Base-by-base conservation (phyloP, 2,113 vertebrate genomes). In the Pangasianodon hypophthalmus region DNA sequence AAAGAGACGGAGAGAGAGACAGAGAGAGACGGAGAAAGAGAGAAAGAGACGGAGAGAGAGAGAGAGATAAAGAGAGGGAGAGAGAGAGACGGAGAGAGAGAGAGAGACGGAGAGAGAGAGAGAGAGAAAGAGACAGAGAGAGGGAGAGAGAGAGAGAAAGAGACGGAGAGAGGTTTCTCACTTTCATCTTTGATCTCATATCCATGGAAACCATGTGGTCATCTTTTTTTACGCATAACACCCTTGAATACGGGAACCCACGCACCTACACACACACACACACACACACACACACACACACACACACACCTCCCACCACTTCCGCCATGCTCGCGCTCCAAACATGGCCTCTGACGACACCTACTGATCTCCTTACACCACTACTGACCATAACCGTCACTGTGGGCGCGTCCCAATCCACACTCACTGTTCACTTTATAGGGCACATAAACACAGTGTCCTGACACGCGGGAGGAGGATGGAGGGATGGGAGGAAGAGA, bases 201-300 rank as follows among this genome's bases (percentile, higher is more conserved):
- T 92, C 93, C 92, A 93, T 94, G 90, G 91, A 89, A 91, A 88
- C 87, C 46, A 60, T 75, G 75, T 86, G 85, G 75, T 87, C 48
- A 67, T 85, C 81, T 85, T 48, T 85, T 48, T 84, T 64, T 84
- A 75, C 48, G 11, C 69, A 90, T 48, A 75, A 24, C 88, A 29
- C 32, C 62, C n/a, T 71, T 85, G 32, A 88, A 88, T 41, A 91
- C n/a, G 52, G 62, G 52, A 84, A 73, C 26, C 64, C 29, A 82
- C 62, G 71, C 84, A 58, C 19, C 7, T 19, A 56, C 86, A 64
- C 1, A 46, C 71, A 41, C 58, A 67, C 48, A 44, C 77, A 73
- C 67, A 83, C 71, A 73, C 81, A 32, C 67, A 54, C 75, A 75
- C 85, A 71, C 52, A 77, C 29, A 44, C 60, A 80, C 86, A 79